Evolutionary conservation across 2,797 vertebrate genomes (phyloP).

Genomic region (Serranus cabrilla): DNA sequence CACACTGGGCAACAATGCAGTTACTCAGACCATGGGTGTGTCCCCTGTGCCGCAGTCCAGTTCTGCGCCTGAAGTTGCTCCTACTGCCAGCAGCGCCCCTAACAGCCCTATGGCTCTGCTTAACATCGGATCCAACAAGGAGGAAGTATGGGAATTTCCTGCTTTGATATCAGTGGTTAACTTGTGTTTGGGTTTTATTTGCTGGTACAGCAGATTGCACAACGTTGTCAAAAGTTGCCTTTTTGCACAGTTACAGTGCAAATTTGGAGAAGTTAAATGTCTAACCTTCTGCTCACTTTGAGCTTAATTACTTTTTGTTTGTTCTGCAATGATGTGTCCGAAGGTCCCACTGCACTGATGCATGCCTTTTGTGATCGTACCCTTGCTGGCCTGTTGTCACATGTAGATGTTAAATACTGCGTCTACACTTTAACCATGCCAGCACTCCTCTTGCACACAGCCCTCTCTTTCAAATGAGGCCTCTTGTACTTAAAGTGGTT

Average conservation of each 20-base stretch:
- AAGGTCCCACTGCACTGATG: slow-evolving; percentile 56
- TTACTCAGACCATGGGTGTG: slow-evolving; percentile 86
- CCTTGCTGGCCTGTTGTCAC: slow-evolving; percentile 75
- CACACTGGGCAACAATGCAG: slow-evolving; percentile 89
- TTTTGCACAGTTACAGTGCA: slow-evolving; percentile 17
- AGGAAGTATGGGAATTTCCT: slow-evolving; percentile 86
- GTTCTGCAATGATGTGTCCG: slow-evolving; percentile 42
- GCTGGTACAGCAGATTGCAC: slow-evolving; percentile 51
- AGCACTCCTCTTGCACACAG: slow-evolving; percentile 23
- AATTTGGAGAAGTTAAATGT: slow-evolving; percentile 65
- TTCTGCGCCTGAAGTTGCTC: slow-evolving; percentile 83
- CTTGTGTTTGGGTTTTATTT: slow-evolving; percentile 29
- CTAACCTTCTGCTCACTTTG: slow-evolving; percentile 48
- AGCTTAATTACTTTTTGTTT: slow-evolving; percentile 74
- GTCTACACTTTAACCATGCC: slow-evolving; percentile 65
- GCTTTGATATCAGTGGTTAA: slow-evolving; percentile 21
- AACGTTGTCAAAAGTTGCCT: slow-evolving; percentile 26
- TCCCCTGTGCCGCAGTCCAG: slow-evolving; percentile 83
- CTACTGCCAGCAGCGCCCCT: slow-evolving; percentile 85
- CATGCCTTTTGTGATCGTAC: slow-evolving; percentile 61
- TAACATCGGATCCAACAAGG: slow-evolving; percentile 92
- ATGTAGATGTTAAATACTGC: slow-evolving; percentile 81
- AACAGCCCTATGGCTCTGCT: slow-evolving; percentile 94
- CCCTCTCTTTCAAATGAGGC: slow-evolving; percentile 42
- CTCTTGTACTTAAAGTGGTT: slow-evolving; percentile 13